Evolutionary conservation across 1,140 invertebrate genomes (phyloP).

Genomic region (Araneus ventricosus): DNA sequence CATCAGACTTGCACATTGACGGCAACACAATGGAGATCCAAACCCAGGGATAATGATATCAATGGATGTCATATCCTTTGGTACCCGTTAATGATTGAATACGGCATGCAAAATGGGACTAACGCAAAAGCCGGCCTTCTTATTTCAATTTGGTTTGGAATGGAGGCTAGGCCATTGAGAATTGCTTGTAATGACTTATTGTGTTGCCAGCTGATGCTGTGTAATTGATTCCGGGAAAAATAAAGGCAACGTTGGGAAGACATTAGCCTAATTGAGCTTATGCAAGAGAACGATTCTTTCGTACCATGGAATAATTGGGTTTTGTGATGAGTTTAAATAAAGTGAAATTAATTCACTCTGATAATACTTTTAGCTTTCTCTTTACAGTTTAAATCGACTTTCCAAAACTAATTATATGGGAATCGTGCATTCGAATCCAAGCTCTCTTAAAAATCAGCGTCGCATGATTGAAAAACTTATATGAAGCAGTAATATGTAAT

Average conservation of each 20-base stretch:
- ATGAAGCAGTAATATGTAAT: no score
- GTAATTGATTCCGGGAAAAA: not conserved
- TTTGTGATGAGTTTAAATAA: not conserved
- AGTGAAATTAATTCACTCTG: not conserved
- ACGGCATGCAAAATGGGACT: not conserved
- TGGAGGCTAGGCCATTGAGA: conserved; percentile 19
- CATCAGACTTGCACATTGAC: conserved; percentile 2
- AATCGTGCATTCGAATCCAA: no score
- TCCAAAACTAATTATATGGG: no score
- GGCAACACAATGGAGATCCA: not conserved
- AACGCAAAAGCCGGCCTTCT: not conserved
- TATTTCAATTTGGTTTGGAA: not conserved
- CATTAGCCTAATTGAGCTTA: not conserved
- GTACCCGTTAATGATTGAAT: conserved; percentile 3
- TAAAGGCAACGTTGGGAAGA: not conserved
- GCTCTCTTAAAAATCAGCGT: no score
- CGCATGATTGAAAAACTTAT: no score
- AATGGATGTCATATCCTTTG: conserved; percentile 53
- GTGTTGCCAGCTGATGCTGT: not conserved
- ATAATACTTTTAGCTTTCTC: not conserved
- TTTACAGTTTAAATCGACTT: no score
- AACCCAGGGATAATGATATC: conserved; percentile 46
- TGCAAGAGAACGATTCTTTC: not conserved
- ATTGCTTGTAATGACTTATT: not conserved
- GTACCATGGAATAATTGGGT: not conserved